Evolutionary conservation across 2,797 vertebrate species (phyloP), one percentile per base, ranked within the genome.

Genomic region (Sebastiscus albofasciatus): DNA sequence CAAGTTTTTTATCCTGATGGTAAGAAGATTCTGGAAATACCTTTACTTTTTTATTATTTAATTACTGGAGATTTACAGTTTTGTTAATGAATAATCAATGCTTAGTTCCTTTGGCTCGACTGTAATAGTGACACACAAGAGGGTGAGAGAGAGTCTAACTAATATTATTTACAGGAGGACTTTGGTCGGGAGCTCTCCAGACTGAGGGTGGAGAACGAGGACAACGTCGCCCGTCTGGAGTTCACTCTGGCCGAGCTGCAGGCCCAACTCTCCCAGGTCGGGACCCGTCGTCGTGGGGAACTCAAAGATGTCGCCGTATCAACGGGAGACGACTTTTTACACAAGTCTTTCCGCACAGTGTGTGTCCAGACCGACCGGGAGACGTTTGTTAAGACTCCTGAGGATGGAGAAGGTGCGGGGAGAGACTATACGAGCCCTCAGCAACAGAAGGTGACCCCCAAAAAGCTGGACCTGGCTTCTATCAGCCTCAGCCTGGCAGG

Each of bases 321-420:
- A 71, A 99, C 98, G 0, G 94, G 93, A 11, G 97, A 98, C 11
- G 93, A 96, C 78, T 82, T 90, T 54, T 83, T 90, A 31, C 93
- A 94, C 67, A 97, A 96, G 86, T 90, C 95, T 1, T 97, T 96
- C 91, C 95, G 97, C 81, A 98, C 94, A 2, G 97, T 98, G 54
- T 97, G 93, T 90, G 92, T 98, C 88, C 98, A 99, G 92, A 99
- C 98, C 1, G 98, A 99, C 92, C 93, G 96, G 75, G 96, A 99
- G 92, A 97, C 96, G 1, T 97, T 98, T 83, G 91, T 98, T 79
- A 97, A 95, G 85, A 90, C 93, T 54, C 91, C 82, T 1, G 96
- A 96, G 74, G 94, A 95, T 8, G 96, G 95, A 68, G 90, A 85
- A 4, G 68, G 46, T 2, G 8, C 26, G 0, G 91, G 83, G 81